Percentiles rank a stretch among this genome's conserved stretches.
phyloP scores from a whole-genome alignment of 2,797 vertebrate genomes.

The Anas georgica region DNA sequence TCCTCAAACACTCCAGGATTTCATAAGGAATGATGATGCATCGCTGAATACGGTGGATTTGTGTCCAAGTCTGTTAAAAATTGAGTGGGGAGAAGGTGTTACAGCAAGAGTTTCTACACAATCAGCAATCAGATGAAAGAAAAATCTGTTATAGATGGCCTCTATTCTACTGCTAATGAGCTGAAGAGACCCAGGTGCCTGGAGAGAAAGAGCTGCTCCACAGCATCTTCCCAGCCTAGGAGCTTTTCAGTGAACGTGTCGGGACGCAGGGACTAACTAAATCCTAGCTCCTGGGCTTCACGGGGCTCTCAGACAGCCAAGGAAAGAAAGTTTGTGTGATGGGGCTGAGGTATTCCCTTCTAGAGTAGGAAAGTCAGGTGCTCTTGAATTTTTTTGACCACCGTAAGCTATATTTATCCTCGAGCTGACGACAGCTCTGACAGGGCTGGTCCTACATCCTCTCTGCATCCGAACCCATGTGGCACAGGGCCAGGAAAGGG shows the following conservation, averaged over 20 bases:
- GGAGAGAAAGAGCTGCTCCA: background rate
- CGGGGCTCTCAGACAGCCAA: accelerated
- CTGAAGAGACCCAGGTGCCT: background rate
- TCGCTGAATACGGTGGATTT: background rate
- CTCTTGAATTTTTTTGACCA: background rate
- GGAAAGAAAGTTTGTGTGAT: background rate
- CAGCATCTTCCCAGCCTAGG: background rate
- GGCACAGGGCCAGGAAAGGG: background rate
- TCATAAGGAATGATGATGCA: background rate
- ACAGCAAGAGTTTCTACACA: background rate
- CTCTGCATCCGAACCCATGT: background rate
- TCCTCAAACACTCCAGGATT: background rate
- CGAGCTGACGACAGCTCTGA: background rate
- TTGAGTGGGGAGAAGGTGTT: background rate
- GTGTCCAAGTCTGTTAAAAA: background rate
- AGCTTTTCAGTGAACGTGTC: background rate
- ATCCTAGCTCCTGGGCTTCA: background rate
- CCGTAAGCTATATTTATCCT: background rate
- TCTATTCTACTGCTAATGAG: constrained; percentile 7
- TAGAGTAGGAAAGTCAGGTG: background rate
- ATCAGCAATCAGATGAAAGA: background rate
- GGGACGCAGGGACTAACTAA: background rate
- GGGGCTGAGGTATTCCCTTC: background rate
- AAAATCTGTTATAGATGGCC: background rate
- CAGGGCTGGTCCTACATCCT: background rate